Base-by-base conservation (phyloP, 1,140 invertebrate genomes). In the Drosophila sucinea region DNA sequence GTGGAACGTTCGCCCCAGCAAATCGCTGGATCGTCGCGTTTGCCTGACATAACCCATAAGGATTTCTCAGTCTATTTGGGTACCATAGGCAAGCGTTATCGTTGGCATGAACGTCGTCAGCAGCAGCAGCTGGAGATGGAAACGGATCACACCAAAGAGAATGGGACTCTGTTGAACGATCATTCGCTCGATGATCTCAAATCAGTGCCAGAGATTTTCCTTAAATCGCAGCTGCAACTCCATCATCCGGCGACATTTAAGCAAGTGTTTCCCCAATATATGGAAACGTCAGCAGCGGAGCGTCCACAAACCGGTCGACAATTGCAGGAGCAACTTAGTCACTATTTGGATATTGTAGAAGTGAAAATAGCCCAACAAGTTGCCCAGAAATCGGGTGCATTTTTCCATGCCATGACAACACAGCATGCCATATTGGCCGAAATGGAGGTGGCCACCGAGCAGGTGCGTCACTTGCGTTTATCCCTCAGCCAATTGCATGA, bases 341-440 rank as follows among this genome's bases (percentile, higher is more conserved):
- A 98, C 92, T 98, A 98, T 92, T 93, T 99, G 78, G 98, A 99
- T 93, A 95, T 97, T 56, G 96, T 99, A 33, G 98, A 99, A 93
- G 96, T 98, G 72, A 96, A 97, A 93, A 98, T 99, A 87, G 98
- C 98, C 0, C 96, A 96, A 79, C 98, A 99, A 93, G 98, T 99
- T 30, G 80, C 98, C n/a, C 95, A 97, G 70, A 98, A 98, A 92
- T 99, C 98, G 4, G 97, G 97, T 77, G 97, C 97, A 6, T 99
- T 99, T 94, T 99, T 99, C 92, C 96, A 98, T 93, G 98, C 98
- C 6, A 98, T 99, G 97, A 96, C 97, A 58, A 98, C 98, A 6
- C 98, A 99, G 93, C 98, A 99, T 93, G 96, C 96, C 10, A 95
- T 98, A 47, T 96, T 97, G 95, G 96, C 97, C 76, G 96, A 98